These are phyloP conservation scores for Andrena bucephala DNA, from an alignment of 2,888 invertebrate genomes.

Conservation along the genomic window DNA sequence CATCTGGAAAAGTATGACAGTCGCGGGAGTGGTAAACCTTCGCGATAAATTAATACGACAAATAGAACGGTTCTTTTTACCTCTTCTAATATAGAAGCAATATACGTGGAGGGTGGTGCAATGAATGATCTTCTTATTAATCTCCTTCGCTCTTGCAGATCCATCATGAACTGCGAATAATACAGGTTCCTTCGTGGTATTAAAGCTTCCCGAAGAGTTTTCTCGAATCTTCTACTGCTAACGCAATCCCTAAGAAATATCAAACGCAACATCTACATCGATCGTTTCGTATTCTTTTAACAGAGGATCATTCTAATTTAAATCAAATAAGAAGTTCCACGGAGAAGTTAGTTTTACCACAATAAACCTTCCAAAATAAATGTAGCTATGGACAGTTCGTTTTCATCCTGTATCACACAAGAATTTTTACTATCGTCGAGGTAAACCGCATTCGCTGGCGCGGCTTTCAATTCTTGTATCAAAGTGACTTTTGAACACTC, in stretches of 20 bases:
- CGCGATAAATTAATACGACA: not conserved
- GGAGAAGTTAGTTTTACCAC: slow-evolving; percentile 71
- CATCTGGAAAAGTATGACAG: slow-evolving; percentile 70
- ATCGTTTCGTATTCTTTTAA: not conserved
- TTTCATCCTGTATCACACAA: slow-evolving; percentile 33
- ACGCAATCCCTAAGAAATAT: slow-evolving; percentile 81
- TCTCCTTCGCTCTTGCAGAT: slow-evolving; percentile 58
- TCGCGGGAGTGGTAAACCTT: not conserved
- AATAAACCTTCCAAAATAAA: slow-evolving; percentile 79
- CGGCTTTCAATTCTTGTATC: slow-evolving; percentile 77
- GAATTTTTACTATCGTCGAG: slow-evolving; percentile 52
- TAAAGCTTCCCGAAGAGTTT: slow-evolving; percentile 59
- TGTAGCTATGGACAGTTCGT: slow-evolving; percentile 66
- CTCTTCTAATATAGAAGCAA: slow-evolving; percentile 71
- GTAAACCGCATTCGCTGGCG: slow-evolving; percentile 73
- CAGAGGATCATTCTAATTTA: not conserved
- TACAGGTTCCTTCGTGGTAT: slow-evolving; percentile 59
- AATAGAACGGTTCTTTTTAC: slow-evolving; percentile 61
- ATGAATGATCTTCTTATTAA: slow-evolving; percentile 67
- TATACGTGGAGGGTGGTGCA: slow-evolving; percentile 60
- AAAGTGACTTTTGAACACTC: slow-evolving; percentile 73
- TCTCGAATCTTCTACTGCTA: slow-evolving; percentile 77
- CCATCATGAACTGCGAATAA: slow-evolving; percentile 75
- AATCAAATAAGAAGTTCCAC: not conserved
- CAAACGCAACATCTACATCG: not conserved